Percentiles rank a stretch among this genome's conserved stretches.
Evolutionary conservation across 23 tunicate genomes (phyloP).

Genomic region (Trididemnum miniatum): DNA sequence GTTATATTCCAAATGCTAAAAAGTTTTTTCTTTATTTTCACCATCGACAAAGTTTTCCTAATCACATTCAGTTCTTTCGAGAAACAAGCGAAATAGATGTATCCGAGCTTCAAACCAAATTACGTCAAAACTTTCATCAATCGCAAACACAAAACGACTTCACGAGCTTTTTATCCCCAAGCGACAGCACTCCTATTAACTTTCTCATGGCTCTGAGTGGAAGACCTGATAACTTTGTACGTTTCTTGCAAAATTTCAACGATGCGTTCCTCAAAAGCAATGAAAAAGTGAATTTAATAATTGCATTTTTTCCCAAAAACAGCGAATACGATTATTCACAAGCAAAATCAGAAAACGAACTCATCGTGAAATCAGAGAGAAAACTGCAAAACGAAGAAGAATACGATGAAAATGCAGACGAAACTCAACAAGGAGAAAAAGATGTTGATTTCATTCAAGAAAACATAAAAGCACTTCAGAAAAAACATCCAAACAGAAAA

Average conservation of each 20-base stretch:
- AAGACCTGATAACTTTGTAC: conserved; percentile 48
- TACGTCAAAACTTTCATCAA: too few relatives aligned
- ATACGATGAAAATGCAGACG: conserved; percentile 13
- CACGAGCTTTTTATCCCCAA: neutral
- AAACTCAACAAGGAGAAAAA: neutral
- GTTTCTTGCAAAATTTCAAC: conserved; percentile 71
- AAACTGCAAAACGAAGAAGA: neutral
- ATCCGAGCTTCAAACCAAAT: too few relatives aligned
- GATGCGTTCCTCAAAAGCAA: conserved; percentile 39
- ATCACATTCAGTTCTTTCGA: neutral
- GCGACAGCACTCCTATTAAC: conserved; percentile 16
- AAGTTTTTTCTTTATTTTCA: neutral
- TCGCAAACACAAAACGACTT: neutral
- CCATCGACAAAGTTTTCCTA: conserved; percentile 30
- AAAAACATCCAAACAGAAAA: conserved; percentile 19
- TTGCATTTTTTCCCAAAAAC: conserved; percentile 46
- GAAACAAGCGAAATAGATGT: conserved; percentile 23
- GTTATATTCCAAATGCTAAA: neutral
- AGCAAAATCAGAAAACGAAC: neutral
- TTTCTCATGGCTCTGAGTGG: conserved; percentile 79
- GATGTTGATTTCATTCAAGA: conserved; percentile 39
- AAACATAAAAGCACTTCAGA: conserved; percentile 32
- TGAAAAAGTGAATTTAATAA: conserved; percentile 52
- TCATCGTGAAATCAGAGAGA: neutral
- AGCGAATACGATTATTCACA: neutral